Evolutionary conservation across 2,888 invertebrate species (phyloP).

Genomic region (Eilema sororculum): DNA sequence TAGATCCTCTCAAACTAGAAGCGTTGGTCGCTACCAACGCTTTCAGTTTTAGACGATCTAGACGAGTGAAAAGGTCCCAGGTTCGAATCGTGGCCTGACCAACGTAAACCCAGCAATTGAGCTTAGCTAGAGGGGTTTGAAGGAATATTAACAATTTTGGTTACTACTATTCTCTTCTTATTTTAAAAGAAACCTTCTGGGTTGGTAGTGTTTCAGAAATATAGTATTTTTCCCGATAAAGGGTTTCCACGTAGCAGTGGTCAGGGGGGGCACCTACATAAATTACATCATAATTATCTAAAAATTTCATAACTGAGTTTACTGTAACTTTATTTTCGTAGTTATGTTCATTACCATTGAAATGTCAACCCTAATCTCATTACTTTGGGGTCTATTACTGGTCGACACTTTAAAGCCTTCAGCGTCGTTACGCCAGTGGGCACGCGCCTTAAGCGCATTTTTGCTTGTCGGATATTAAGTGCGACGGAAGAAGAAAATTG

Average conservation of each 20-base stretch:
- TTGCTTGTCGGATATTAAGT: slow-evolving; percentile 34
- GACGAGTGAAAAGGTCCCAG: no score
- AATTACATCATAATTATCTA: not conserved
- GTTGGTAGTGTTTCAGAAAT: no score
- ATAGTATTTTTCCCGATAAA: no score
- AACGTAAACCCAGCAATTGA: no score
- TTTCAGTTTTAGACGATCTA: no score
- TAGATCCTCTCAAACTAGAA: no score
- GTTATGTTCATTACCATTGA: not conserved
- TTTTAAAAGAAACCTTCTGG: no score
- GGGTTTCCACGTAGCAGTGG: not conserved
- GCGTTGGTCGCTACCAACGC: no score
- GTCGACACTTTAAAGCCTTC: not conserved
- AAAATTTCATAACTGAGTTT: not conserved
- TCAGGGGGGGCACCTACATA: not conserved
- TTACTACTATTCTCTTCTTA: no score
- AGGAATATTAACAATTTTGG: no score
- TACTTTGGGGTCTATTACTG: not conserved
- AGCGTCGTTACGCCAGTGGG: not conserved
- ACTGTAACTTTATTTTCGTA: not conserved
- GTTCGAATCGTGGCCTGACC: no score
- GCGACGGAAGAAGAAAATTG: slow-evolving; percentile 16
- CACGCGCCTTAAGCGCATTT: slow-evolving; percentile 7
- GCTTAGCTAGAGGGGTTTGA: no score
- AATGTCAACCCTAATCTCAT: not conserved